phyloP scores from a whole-genome alignment of 1,140 invertebrate genomes.

The Meloidogyne hapla region DNA sequence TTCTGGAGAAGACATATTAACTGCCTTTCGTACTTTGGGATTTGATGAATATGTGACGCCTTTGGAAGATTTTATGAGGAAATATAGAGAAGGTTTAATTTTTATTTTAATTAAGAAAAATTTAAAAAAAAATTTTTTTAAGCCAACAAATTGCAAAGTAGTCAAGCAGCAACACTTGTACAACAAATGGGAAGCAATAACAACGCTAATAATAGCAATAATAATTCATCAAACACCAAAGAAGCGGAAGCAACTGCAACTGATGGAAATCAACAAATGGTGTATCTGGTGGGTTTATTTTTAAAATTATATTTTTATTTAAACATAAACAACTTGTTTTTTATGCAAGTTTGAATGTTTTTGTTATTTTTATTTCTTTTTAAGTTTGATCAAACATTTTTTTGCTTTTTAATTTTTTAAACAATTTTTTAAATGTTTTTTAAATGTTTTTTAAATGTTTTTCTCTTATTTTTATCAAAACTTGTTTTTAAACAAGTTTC shows the following conservation, averaged over 20 bases:
- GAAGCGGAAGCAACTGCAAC: not conserved
- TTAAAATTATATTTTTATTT: not conserved
- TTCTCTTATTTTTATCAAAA: too few relatives aligned
- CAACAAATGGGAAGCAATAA: not conserved
- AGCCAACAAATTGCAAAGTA: slow-evolving; percentile 28
- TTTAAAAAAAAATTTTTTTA: slow-evolving; percentile 17
- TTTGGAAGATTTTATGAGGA: slow-evolving; percentile 89
- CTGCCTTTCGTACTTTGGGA: slow-evolving; percentile 91
- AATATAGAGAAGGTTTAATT: slow-evolving; percentile 79
- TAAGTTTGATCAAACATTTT: too few relatives aligned
- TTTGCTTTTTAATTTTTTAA: too few relatives aligned
- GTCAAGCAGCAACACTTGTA: slow-evolving; percentile 5
- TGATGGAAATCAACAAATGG: slow-evolving; percentile 7
- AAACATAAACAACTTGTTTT: not conserved
- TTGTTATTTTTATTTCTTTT: not conserved
- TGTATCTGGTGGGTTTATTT: slow-evolving; percentile 16
- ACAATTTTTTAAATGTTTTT: too few relatives aligned
- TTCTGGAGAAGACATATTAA: slow-evolving; percentile 83
- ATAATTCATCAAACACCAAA: not conserved
- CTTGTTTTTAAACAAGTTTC: too few relatives aligned
- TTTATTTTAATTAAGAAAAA: not conserved
- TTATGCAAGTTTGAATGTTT: not conserved
- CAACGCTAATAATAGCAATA: not conserved
- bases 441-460: too few relatives aligned
- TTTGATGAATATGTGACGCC: slow-evolving; percentile 99